Evolutionary conservation across 2,888 invertebrate species (phyloP).

Genomic region (Cyclophora punctaria): DNA sequence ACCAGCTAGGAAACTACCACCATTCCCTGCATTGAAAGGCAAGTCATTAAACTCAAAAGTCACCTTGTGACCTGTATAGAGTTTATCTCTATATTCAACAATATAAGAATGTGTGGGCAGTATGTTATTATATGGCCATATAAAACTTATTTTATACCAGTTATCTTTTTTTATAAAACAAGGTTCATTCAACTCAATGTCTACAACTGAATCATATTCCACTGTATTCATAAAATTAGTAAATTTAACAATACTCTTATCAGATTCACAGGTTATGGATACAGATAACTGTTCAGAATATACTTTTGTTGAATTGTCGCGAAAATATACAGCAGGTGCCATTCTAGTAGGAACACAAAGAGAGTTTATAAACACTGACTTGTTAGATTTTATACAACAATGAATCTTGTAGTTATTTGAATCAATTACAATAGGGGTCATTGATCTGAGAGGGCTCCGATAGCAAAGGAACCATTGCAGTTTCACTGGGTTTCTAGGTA

Average conservation of each 20-base stretch:
- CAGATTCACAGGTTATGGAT: conserved; percentile 45
- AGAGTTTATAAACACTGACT: conserved; percentile 62
- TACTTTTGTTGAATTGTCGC: conserved; percentile 38
- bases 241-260: conserved; percentile 46
- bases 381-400: conserved; percentile 54
- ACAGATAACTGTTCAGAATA: conserved; percentile 62
- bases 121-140: conserved; percentile 45
- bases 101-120: conserved; percentile 50
- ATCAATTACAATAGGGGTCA: conserved; percentile 56
- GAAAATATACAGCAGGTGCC: conserved; percentile 52
- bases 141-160: conserved; percentile 61
- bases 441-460: conserved; percentile 51
- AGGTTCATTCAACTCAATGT: conserved; percentile 56
- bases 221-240: conserved; percentile 53
- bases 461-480: conserved; percentile 58
- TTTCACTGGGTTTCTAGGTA: conserved; percentile 44
- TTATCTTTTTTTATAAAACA: conserved; percentile 57
- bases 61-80: conserved; percentile 45
- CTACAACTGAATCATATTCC: conserved; percentile 59
- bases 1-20: conserved; percentile 60
- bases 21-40: conserved; percentile 32
- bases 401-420: conserved; percentile 43
- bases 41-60: conserved; percentile 63
- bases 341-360: conserved; percentile 61
- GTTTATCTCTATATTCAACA: conserved; percentile 52